Percentiles rank a stretch among this genome's conserved stretches.
phyloP scores from a whole-genome alignment of 2,797 vertebrate genomes.

The Darevskia mixta region DNA sequence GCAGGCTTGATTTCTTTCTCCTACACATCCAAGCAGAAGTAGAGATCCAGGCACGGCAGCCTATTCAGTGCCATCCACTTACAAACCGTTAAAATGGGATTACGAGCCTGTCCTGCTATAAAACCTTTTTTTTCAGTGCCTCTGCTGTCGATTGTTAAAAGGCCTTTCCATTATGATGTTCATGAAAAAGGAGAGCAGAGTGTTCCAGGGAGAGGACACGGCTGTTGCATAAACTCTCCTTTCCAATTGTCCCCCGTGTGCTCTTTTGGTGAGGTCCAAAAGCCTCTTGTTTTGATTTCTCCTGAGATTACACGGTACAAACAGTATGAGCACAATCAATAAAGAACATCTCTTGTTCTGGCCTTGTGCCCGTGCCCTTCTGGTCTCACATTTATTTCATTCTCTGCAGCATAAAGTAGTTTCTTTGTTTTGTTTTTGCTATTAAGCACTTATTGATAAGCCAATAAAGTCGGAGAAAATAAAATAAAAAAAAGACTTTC shows the following conservation, averaged over 20 bases:
- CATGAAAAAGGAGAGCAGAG: conserved; percentile 32
- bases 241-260: not conserved
- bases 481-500: not conserved
- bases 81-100: conserved; percentile 54
- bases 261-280: conserved; percentile 23
- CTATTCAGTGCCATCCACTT: conserved; percentile 44
- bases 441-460: not conserved
- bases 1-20: conserved; percentile 35
- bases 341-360: not conserved
- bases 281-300: not conserved
- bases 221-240: conserved; percentile 5
- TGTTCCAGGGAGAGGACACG: not conserved
- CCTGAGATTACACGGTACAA: not conserved
- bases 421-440: not conserved
- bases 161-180: conserved; percentile 32
- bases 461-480: not conserved
- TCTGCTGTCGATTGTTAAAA: conserved; percentile 33
- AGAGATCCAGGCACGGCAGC: conserved; percentile 21
- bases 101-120: conserved; percentile 48
- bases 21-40: conserved; percentile 37
- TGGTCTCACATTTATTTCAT: not conserved
- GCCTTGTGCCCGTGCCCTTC: not conserved
- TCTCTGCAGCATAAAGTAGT: not conserved
- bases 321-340: not conserved
- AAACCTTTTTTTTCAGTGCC: conserved; percentile 28